A percentile compares a stretch with the other conserved stretches of the same genome.
Evolutionary conservation across 1,140 invertebrate species (phyloP).

Genomic region (Nasonia giraulti): DNA sequence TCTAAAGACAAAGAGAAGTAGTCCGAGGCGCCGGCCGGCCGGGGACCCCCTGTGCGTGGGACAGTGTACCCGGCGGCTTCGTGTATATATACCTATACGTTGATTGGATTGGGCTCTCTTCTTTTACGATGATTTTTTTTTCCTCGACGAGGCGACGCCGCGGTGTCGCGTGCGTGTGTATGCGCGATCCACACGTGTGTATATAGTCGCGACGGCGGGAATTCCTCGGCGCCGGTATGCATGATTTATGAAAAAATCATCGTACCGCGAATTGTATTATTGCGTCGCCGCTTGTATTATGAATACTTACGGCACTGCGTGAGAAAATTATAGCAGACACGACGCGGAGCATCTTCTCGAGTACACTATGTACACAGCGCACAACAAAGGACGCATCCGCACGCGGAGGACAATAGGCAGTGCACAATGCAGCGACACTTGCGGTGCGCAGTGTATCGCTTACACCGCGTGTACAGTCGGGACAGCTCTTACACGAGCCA

Average conservation of each 20-base stretch:
- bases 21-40: slow-evolving; percentile 55
- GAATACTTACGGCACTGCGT: neutral
- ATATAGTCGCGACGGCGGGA: neutral
- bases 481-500: slow-evolving; percentile 30
- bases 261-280: too few species aligned
- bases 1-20: slow-evolving; percentile 61
- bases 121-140: slow-evolving; percentile 26
- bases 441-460: neutral
- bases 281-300: too few species aligned
- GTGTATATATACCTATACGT: neutral
- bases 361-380: neutral
- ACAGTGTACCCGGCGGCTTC: neutral
- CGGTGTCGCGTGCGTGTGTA: slow-evolving; percentile 1
- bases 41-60: slow-evolving; percentile 48
- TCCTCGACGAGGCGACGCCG: neutral
- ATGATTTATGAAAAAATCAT: slow-evolving; percentile 5
- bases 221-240: neutral
- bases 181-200: neutral
- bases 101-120: neutral
- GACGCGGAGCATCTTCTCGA: neutral
- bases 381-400: neutral
- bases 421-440: neutral
- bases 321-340: neutral
- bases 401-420: neutral
- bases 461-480: neutral